phyloP scores from a whole-genome alignment of 2,797 vertebrate species.

The Columba guinea region DNA sequence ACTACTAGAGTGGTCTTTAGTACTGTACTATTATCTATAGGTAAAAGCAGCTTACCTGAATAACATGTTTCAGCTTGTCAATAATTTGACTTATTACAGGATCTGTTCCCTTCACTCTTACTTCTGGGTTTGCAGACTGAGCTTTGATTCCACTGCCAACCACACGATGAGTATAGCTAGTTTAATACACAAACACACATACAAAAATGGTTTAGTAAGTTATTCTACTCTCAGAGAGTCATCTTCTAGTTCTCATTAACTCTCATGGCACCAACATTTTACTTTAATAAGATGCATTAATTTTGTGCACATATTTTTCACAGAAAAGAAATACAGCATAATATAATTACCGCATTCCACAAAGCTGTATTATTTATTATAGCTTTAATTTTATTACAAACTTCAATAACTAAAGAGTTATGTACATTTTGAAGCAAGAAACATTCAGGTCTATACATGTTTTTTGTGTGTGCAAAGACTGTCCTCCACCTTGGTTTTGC shows the following conservation, averaged over 20 bases:
- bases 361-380: neutral
- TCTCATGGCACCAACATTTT: neutral
- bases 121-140: slow-evolving; percentile 88
- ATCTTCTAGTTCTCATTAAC: neutral
- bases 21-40: neutral
- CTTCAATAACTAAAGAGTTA: neutral
- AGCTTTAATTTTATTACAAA: neutral
- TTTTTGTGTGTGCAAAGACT: neutral
- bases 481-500: neutral
- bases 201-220: slow-evolving; percentile 19
- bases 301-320: neutral
- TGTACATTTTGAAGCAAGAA: neutral
- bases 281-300: neutral
- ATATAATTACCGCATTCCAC: neutral
- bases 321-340: neutral
- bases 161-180: slow-evolving; percentile 85
- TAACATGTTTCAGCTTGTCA: slow-evolving; percentile 91
- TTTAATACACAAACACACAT: slow-evolving; percentile 38
- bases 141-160: slow-evolving; percentile 88
- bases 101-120: slow-evolving; percentile 87
- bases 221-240: neutral
- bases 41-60: slow-evolving; percentile 83
- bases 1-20: neutral
- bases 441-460: neutral
- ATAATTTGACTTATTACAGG: slow-evolving; percentile 88